A percentile compares a stretch with the other conserved stretches of the same genome.
Evolutionary conservation across 2,888 invertebrate genomes (phyloP).

Genomic region (Dione juno): DNA sequence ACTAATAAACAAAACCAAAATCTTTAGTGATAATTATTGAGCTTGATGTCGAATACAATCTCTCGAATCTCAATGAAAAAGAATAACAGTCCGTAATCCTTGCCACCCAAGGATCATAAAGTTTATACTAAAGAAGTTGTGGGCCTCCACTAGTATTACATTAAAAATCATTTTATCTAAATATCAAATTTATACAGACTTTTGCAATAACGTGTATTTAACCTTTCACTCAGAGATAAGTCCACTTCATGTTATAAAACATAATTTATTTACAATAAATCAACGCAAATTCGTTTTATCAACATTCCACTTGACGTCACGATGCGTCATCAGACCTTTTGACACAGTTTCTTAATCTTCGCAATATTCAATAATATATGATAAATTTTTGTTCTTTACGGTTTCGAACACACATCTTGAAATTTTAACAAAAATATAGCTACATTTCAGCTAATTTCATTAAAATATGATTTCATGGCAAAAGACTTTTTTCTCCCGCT

Average conservation of each 20-base stretch:
- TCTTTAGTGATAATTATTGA: too few relatives aligned
- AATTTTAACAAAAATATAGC: too few relatives aligned
- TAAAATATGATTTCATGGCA: too few relatives aligned
- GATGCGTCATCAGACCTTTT: conserved; percentile 23
- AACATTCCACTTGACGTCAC: conserved; percentile 6
- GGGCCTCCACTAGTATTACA: too few relatives aligned
- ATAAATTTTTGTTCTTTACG: background rate
- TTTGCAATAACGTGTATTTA: conserved; percentile 15
- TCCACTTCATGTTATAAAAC: background rate
- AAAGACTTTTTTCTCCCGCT: too few relatives aligned
- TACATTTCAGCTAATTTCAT: too few relatives aligned
- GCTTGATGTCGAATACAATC: too few relatives aligned
- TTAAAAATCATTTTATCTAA: conserved; percentile 19
- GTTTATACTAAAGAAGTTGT: too few relatives aligned
- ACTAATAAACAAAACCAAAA: too few relatives aligned
- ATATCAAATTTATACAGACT: conserved; percentile 23
- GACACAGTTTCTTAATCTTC: conserved; percentile 8
- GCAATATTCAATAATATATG: background rate
- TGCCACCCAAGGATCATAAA: too few relatives aligned
- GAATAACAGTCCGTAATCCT: too few relatives aligned
- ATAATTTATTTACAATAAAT: conserved; percentile 20
- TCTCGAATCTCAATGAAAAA: too few relatives aligned
- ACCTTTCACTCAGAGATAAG: conserved; percentile 29
- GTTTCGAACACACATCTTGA: background rate
- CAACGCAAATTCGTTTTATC: conserved; percentile 21